Percentiles rank a stretch among this genome's conserved stretches.
Evolutionary conservation across 2,888 invertebrate species (phyloP).

Genomic region (Thecophora atra): DNA sequence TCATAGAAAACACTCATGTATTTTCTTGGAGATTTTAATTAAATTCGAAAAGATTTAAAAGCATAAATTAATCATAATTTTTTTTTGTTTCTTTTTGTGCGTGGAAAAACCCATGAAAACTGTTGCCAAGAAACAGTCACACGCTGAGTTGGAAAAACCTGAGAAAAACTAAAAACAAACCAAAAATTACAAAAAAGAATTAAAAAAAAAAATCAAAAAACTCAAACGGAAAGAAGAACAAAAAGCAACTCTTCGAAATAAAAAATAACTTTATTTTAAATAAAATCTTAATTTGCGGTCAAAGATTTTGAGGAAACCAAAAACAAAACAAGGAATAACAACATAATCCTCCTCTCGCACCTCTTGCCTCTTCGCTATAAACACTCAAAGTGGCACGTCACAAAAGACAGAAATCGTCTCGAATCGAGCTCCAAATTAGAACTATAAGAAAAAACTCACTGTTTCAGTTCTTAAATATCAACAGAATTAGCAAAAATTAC

Average conservation of each 20-base stretch:
- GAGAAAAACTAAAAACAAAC: not conserved
- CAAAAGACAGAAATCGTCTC: not conserved
- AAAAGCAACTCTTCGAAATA: not conserved
- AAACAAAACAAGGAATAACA: not conserved
- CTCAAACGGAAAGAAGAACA: not conserved
- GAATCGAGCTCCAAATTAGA: not conserved
- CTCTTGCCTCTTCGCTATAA: no score
- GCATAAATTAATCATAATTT: not conserved
- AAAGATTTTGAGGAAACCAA: not conserved
- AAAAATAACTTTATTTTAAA: conserved; percentile 1
- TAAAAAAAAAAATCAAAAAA: not conserved
- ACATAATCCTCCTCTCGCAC: no score
- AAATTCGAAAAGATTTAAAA: no score
- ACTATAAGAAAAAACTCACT: not conserved
- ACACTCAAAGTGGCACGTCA: not conserved
- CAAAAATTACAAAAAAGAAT: not conserved
- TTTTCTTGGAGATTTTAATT: no score
- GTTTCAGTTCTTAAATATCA: not conserved
- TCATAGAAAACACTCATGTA: no score
- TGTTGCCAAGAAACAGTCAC: conserved; percentile 13
- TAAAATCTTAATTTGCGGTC: not conserved
- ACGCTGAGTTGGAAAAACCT: conserved; percentile 24
- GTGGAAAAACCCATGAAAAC: conserved; percentile 30
- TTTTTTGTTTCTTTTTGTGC: not conserved
- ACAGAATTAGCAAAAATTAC: not conserved